These are phyloP conservation scores for Nannospalax galili DNA, from an alignment of 2,113 vertebrate species.

Conservation along the genomic window DNA sequence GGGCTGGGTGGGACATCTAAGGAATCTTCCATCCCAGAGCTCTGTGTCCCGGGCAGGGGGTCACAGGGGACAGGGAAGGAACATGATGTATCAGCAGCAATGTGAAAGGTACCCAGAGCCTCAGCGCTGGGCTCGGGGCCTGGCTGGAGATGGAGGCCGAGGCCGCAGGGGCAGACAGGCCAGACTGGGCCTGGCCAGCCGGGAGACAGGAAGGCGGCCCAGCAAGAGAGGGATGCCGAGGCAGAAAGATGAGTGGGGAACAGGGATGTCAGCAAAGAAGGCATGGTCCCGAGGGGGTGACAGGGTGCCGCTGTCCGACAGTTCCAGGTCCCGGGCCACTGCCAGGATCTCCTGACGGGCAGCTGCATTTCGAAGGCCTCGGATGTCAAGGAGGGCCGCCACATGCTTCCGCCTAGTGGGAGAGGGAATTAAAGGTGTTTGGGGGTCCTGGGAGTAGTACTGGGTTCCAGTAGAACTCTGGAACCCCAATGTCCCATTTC, in stretches of 20 bases:
- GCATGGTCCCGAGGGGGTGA: constrained; percentile 79
- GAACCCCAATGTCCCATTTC: neutral
- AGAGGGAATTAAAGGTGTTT: neutral
- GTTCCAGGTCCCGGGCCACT: constrained; percentile 90
- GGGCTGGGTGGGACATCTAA: neutral
- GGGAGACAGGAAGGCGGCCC: constrained; percentile 85
- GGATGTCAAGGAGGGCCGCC: constrained; percentile 91
- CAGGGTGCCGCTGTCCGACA: constrained; percentile 5
- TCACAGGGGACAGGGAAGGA: neutral
- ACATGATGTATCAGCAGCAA: constrained; percentile 18
- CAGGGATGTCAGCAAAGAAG: constrained; percentile 91
- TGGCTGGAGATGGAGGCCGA: neutral
- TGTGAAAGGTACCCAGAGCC: neutral
- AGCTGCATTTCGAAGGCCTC: constrained; percentile 86
- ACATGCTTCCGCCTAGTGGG: constrained; percentile 90
- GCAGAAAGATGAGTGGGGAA: constrained; percentile 89
- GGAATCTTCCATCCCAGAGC: neutral
- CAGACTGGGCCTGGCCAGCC: constrained; percentile 85
- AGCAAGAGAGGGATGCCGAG: constrained; percentile 89
- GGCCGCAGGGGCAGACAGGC: constrained; percentile 83
- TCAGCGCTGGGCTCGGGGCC: constrained; percentile 44
- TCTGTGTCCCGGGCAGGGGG: neutral
- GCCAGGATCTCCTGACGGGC: constrained; percentile 92
- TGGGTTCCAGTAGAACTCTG: neutral
- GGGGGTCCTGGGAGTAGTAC: neutral